phyloP scores from a whole-genome alignment of 2,888 invertebrate genomes.

The Erpobdella octoculata region DNA sequence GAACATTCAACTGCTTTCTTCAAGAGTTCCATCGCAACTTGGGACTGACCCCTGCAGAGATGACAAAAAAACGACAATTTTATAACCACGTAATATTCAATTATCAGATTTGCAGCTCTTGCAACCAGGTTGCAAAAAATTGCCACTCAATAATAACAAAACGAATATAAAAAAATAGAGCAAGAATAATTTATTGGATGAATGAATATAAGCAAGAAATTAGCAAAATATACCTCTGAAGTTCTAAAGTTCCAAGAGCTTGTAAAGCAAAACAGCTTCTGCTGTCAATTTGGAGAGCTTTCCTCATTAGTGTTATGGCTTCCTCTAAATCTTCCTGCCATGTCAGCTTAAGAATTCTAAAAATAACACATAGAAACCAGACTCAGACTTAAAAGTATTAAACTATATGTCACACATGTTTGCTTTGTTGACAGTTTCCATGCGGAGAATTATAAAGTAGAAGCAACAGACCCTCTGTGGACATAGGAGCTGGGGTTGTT shows the following conservation, averaged over 20 bases:
- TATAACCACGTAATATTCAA: neutral
- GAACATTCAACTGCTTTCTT: slow-evolving; percentile 78
- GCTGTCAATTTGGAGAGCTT: slow-evolving; percentile 75
- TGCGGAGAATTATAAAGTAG: neutral
- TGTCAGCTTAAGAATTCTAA: slow-evolving; percentile 64
- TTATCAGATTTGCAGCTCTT: neutral
- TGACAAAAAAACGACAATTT: too few relatives aligned
- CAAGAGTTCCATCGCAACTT: slow-evolving; percentile 73
- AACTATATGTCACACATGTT: too few relatives aligned
- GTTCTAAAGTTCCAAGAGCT: slow-evolving; percentile 85
- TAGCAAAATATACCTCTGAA: slow-evolving; percentile 66
- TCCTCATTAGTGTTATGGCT: slow-evolving; percentile 68
- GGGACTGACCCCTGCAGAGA: slow-evolving; percentile 74
- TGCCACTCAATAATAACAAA: too few relatives aligned
- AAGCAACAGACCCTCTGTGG: slow-evolving; percentile 63
- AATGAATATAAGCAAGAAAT: neutral
- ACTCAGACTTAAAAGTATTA: neutral
- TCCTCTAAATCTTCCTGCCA: slow-evolving; percentile 75
- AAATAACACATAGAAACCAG: slow-evolving; percentile 26
- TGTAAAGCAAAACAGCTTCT: slow-evolving; percentile 91
- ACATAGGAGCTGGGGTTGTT: slow-evolving; percentile 77
- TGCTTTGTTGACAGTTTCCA: neutral
- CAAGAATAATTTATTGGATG: neutral
- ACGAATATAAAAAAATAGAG: neutral
- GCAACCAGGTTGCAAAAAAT: too few relatives aligned